A percentile compares a stretch with the other conserved stretches of the same genome.
Conservation (phyloP, 1,140 invertebrate genomes). For the Euwallacea similis region DNA sequence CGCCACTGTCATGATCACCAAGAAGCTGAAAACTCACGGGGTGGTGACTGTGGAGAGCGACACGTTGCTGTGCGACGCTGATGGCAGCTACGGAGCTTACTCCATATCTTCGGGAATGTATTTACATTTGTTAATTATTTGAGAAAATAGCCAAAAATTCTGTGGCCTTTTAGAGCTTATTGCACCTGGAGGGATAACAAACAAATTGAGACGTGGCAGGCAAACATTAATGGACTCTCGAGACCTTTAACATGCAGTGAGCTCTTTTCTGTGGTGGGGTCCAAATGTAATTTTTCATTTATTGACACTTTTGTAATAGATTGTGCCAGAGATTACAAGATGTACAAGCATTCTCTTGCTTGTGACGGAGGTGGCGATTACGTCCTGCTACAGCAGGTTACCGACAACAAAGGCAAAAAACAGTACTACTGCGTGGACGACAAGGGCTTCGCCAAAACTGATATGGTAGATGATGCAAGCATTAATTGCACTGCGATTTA, state of each 20-base stretch:
- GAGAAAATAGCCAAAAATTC: neutral
- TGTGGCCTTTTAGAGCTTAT: conserved; percentile 46
- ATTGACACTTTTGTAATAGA: conserved; percentile 8
- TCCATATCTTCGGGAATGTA: conserved; percentile 50
- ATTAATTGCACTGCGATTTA: conserved; percentile 31
- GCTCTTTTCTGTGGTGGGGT: conserved; percentile 1
- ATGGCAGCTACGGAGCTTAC: conserved; percentile 62
- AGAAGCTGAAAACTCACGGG: conserved; percentile 58
- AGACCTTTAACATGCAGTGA: conserved; percentile 56
- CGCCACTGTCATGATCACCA: conserved; percentile 54
- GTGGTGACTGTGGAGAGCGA: conserved; percentile 55
- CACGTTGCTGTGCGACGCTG: conserved; percentile 59
- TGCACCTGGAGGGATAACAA: conserved; percentile 59
- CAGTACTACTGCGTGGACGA: conserved; percentile 37
- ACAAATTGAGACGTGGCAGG: conserved; percentile 56
- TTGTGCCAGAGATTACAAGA: conserved; percentile 32
- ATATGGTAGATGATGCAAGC: neutral
- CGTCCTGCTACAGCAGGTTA: conserved; percentile 19
- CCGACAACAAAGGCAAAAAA: neutral
- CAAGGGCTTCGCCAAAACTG: conserved; percentile 34
- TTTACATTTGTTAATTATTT: neutral
- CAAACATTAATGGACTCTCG: conserved; percentile 48
- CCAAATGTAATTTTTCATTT: neutral
- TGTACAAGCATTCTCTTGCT: conserved; percentile 12
- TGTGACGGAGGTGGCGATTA: conserved; percentile 35